Evolutionary conservation across 2,888 invertebrate species (phyloP).

Genomic region (Fissipunctia ypsillon): DNA sequence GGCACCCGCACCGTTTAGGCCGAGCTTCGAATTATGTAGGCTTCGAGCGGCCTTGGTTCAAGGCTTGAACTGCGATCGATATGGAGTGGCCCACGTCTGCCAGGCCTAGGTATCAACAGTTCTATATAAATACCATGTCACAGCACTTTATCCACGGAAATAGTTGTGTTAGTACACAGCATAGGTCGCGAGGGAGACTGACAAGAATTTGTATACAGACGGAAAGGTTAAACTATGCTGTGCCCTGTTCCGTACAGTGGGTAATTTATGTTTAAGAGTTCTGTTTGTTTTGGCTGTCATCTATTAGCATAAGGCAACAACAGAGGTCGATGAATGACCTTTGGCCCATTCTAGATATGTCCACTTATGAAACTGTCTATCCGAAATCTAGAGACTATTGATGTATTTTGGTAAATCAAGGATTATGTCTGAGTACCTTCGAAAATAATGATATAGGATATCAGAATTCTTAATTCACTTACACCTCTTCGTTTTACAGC

Average conservation of each 20-base stretch:
- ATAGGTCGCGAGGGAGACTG: neutral
- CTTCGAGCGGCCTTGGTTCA: constrained; percentile 68
- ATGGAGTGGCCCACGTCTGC: constrained; percentile 69
- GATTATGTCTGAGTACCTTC: neutral
- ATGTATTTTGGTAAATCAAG: neutral
- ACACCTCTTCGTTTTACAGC: neutral
- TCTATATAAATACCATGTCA: constrained; percentile 46
- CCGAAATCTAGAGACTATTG: neutral
- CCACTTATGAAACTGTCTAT: neutral
- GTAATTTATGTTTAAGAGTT: neutral
- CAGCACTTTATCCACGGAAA: constrained; percentile 38
- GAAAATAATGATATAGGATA: too few relatives aligned
- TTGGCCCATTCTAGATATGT: neutral
- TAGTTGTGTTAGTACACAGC: constrained; percentile 22
- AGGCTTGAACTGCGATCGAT: constrained; percentile 80
- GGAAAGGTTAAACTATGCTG: constrained; percentile 5
- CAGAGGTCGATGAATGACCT: neutral
- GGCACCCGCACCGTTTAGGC: constrained; percentile 59
- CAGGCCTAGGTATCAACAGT: constrained; percentile 63
- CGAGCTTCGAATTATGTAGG: constrained; percentile 61
- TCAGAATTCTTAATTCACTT: neutral
- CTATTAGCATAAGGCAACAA: neutral
- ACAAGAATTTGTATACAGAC: constrained; percentile 22
- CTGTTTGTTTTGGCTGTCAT: neutral
- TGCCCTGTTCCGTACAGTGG: neutral